phyloP scores from a whole-genome alignment of 1,140 invertebrate species.

The Aphis gossypii region DNA sequence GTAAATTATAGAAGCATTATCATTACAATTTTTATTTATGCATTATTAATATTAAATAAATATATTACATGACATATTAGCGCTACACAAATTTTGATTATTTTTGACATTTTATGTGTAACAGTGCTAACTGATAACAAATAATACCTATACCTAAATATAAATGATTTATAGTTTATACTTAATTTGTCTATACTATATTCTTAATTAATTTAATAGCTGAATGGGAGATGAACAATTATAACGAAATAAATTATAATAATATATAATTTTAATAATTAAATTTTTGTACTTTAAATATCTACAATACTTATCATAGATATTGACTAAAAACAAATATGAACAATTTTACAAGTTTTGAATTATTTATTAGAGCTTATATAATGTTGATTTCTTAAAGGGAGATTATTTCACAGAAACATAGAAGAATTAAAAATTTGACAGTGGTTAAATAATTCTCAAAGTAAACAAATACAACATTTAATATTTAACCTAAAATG shows the following conservation, averaged over 20 bases:
- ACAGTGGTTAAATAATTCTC: neutral
- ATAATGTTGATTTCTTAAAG: neutral
- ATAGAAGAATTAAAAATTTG: neutral
- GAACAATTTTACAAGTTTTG: neutral
- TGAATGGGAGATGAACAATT: neutral
- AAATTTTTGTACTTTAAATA: constrained; percentile 29
- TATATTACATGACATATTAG: neutral
- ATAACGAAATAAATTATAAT: constrained; percentile 1
- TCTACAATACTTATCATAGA: neutral
- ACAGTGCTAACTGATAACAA: neutral
- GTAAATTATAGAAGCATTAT: neutral
- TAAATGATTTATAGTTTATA: neutral
- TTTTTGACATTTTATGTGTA: neutral
- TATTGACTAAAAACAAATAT: neutral
- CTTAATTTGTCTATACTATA: neutral
- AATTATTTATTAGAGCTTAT: neutral
- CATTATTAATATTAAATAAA: neutral
- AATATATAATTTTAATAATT: neutral
- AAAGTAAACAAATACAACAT: neutral
- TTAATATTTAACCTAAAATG: neutral
- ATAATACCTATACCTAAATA: neutral
- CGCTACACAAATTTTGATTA: constrained; percentile 7
- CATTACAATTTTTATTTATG: neutral
- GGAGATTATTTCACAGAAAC: neutral
- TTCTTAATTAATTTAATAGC: neutral